A percentile compares a stretch with the other conserved stretches of the same genome.
phyloP scores from a whole-genome alignment of 2,113 vertebrate genomes.

The Erpornis zantholeuca region DNA sequence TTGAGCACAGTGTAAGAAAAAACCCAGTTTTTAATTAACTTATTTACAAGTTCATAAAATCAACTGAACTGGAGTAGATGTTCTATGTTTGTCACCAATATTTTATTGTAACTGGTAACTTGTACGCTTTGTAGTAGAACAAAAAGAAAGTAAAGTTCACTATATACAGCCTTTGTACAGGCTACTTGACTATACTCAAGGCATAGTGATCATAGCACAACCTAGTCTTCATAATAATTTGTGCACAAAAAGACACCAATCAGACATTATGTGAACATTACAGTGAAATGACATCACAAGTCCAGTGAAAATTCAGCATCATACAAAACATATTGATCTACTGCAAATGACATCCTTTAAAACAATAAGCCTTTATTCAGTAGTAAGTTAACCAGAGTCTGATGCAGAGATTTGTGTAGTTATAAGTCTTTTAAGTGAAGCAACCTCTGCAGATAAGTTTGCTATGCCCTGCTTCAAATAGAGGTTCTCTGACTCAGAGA shows the following conservation, averaged over 20 bases:
- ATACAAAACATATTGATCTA: slow-evolving; percentile 80
- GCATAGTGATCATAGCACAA: slow-evolving; percentile 76
- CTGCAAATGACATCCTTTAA: slow-evolving; percentile 71
- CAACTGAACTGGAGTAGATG: slow-evolving; percentile 49
- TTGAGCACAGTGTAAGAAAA: slow-evolving; percentile 38
- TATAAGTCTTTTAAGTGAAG: slow-evolving; percentile 85
- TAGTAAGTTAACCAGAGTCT: slow-evolving; percentile 79
- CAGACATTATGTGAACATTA: slow-evolving; percentile 79
- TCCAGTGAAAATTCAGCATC: slow-evolving; percentile 81
- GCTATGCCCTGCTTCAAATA: slow-evolving; percentile 82
- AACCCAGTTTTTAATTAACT: slow-evolving; percentile 12
- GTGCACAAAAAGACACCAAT: slow-evolving; percentile 79
- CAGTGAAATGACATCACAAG: slow-evolving; percentile 88
- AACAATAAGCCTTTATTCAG: slow-evolving; percentile 69
- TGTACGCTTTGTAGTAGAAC: slow-evolving; percentile 79
- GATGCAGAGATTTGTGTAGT: slow-evolving; percentile 80
- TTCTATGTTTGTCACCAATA: slow-evolving; percentile 77
- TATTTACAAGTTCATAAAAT: slow-evolving; percentile 57
- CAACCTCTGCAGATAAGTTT: slow-evolving; percentile 81
- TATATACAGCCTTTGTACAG: slow-evolving; percentile 78
- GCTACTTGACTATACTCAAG: slow-evolving; percentile 79
- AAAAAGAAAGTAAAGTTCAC: slow-evolving; percentile 74
- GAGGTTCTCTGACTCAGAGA: slow-evolving; percentile 78
- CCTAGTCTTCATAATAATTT: slow-evolving; percentile 76
- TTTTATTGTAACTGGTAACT: slow-evolving; percentile 91